Base-by-base conservation (phyloP, 1,140 invertebrate species). In the Drosophila micromelanica region DNA sequence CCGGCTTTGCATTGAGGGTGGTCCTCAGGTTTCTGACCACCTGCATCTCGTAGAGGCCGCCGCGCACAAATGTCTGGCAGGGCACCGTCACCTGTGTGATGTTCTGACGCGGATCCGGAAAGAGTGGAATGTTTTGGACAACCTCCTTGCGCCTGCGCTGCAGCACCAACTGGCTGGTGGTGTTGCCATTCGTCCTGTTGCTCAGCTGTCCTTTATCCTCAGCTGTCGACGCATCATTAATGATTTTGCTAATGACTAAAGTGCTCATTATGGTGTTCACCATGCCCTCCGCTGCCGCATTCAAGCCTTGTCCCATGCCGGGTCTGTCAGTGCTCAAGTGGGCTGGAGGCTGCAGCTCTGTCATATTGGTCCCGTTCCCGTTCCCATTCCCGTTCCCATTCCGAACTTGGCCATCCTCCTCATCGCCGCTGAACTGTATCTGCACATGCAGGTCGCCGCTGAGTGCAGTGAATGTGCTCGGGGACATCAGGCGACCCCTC, bases 391-490 rank as follows among this genome's bases (percentile, higher is more conserved):
- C n/a, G 55, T 13, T 61, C 38, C 57, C 51, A 15, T 71, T 51
- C 35, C 8, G 9, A 35, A 2, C 6, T 1, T 60, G 48, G 2
- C 61, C 61, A 37, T 60, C 46, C 56, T 64, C 40, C 30, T 85
- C 69, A 54, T 79, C 61, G 15, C 73, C 84, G 57, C 55, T 76
- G 73, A 90, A 92, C 73, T 92, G 91, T 64, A 92, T 81, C 77
- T 94, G 93, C 60, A 95, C 93, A 63, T 94, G 93, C 57, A 95
- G 91, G 90, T 95, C 94, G 65, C 94, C 94, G 72, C 94, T 94
- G 73, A 95, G 92, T 42, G 94, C 94, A 13, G 93, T 94, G 73
- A 95, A 94, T 45, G 93, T 93, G 49, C 93, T 92, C 35, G 93
- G 92, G 80, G 93, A 89, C 89, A 92, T 91, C 42, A 92, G 77